Evolutionary conservation across 2,113 vertebrate species (phyloP).

Genomic region (Martes martes): DNA sequence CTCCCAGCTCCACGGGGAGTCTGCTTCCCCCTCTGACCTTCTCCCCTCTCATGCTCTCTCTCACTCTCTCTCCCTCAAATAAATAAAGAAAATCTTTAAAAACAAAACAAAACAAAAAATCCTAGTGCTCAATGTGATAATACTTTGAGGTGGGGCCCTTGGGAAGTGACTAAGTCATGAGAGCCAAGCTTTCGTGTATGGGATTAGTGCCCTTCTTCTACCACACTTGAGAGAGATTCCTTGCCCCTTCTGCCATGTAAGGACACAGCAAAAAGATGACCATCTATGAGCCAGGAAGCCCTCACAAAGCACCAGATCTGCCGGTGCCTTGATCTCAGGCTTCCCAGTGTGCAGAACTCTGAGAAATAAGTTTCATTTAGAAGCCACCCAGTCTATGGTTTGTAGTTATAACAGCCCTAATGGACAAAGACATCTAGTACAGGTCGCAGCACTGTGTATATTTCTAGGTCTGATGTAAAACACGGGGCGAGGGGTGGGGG

Average conservation of each 20-base stretch:
- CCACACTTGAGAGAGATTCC: background rate
- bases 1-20: no score
- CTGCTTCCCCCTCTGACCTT: no score
- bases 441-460: background rate
- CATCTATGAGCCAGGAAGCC: background rate
- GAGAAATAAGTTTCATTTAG: background rate
- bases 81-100: no score
- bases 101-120: background rate
- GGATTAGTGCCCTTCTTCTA: background rate
- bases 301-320: background rate
- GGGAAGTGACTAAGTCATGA: background rate
- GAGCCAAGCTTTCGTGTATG: background rate
- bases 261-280: background rate
- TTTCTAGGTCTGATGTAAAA: background rate
- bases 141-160: background rate
- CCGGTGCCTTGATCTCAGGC: background rate
- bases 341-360: background rate
- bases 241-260: background rate
- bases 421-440: background rate
- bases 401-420: background rate
- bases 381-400: background rate
- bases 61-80: no score
- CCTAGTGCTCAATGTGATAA: background rate
- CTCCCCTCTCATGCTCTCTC: no score
- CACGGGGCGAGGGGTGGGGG: no score